Evolutionary conservation across 2,113 vertebrate genomes (phyloP).

Genomic region (Morone saxatilis): DNA sequence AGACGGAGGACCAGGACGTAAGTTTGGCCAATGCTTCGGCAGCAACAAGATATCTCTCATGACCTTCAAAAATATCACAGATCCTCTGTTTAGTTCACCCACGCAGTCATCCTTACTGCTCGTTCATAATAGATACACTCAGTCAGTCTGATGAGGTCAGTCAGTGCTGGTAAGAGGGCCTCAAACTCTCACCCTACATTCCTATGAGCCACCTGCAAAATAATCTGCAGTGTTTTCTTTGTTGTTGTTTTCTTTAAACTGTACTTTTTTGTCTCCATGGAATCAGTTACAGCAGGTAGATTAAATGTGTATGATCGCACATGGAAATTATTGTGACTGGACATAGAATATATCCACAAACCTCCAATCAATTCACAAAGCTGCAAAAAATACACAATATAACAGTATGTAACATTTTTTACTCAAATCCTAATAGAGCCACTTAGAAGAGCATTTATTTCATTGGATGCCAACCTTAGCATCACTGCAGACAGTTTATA

Average conservation of each 20-base stretch:
- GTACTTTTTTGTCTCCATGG: neutral
- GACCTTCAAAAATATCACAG: neutral
- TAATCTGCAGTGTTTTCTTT: neutral
- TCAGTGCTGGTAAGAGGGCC: neutral
- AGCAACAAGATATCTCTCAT: neutral
- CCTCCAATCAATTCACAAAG: neutral
- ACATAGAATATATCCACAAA: neutral
- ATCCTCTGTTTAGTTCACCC: neutral
- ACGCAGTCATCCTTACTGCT: neutral
- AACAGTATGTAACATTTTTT: neutral
- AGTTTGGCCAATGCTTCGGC: conserved; percentile 48
- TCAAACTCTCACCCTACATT: neutral
- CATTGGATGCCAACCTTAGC: neutral
- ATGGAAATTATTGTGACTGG: neutral
- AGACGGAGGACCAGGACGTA: conserved; percentile 92
- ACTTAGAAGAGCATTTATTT: neutral
- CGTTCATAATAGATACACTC: neutral
- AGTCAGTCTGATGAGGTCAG: neutral
- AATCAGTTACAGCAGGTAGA: neutral
- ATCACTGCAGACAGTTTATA: neutral
- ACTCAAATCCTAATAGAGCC: neutral
- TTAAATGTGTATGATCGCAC: neutral
- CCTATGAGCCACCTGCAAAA: neutral
- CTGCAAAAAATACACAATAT: neutral
- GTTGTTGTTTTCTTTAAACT: neutral